These are phyloP conservation scores for Bombyx mandarina DNA, from an alignment of 1,140 invertebrate species.

Conservation along the genomic window DNA sequence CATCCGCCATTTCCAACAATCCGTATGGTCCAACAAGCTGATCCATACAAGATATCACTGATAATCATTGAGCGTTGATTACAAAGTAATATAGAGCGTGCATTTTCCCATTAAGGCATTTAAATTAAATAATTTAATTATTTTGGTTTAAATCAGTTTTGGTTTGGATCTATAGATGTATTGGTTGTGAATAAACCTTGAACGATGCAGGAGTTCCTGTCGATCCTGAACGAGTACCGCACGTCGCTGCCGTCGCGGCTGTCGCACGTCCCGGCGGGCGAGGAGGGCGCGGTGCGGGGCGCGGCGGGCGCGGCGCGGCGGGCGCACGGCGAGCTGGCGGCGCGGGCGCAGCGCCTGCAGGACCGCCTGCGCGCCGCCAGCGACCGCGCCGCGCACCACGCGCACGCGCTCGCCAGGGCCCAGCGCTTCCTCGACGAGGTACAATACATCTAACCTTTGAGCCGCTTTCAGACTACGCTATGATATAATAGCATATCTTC, in stretches of 20 bases:
- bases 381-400: constrained; percentile 85
- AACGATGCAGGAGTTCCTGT: constrained; percentile 77
- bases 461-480: too few species aligned
- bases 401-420: constrained; percentile 87
- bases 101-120: too few species aligned
- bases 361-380: constrained; percentile 81
- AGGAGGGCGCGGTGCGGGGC: constrained; percentile 49
- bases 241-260: constrained; percentile 84
- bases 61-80: too few species aligned
- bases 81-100: too few species aligned
- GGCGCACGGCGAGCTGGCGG: constrained; percentile 78
- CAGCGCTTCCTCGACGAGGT: constrained; percentile 84
- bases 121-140: neutral
- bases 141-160: too few species aligned
- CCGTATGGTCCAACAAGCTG: too few species aligned
- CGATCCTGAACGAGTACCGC: constrained; percentile 87
- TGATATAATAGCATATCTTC: too few species aligned
- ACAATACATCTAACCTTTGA: too few species aligned
- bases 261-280: constrained; percentile 80
- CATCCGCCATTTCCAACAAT: too few species aligned
- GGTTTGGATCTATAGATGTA: too few species aligned
- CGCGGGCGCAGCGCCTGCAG: constrained; percentile 86
- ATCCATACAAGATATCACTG: too few species aligned
- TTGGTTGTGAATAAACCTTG: too few species aligned
- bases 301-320: constrained; percentile 75